Conservation (phyloP, 2,888 invertebrate species). For the Unio delphinus region DNA sequence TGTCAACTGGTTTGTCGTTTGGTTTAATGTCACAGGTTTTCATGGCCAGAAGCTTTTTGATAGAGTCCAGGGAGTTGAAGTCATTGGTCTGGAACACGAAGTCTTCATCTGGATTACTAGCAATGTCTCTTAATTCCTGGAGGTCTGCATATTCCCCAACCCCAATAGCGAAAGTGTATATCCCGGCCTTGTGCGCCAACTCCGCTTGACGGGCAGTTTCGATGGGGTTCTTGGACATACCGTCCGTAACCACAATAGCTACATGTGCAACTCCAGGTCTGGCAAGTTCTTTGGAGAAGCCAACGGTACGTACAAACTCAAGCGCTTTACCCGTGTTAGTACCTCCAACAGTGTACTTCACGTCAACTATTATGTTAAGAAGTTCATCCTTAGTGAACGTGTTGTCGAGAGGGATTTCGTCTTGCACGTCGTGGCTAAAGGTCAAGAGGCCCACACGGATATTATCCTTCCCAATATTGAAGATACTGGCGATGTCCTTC, state of each 20-base stretch:
- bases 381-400: conserved; percentile 25
- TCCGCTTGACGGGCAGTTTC: conserved; percentile 47
- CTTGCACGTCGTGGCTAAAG: conserved; percentile 37
- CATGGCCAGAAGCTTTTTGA: conserved; percentile 52
- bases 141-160: conserved; percentile 52
- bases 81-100: conserved; percentile 53
- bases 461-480: conserved; percentile 41
- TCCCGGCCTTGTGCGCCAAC: conserved; percentile 43
- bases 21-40: conserved; percentile 50
- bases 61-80: conserved; percentile 52
- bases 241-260: conserved; percentile 62
- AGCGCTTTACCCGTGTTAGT: conserved; percentile 52
- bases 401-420: conserved; percentile 35
- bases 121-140: conserved; percentile 51
- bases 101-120: conserved; percentile 44
- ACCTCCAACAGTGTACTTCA: conserved; percentile 37
- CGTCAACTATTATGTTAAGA: conserved; percentile 21
- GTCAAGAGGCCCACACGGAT: conserved; percentile 49
- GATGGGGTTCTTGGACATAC: conserved; percentile 48
- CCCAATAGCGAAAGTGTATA: conserved; percentile 60
- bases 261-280: conserved; percentile 48
- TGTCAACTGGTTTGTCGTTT: conserved; percentile 13
- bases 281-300: conserved; percentile 30
- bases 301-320: conserved; percentile 31
- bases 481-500: conserved; percentile 37